These are phyloP conservation scores for Pseudoips prasinana DNA, from an alignment of 2,888 invertebrate genomes.

Conservation along the genomic window DNA sequence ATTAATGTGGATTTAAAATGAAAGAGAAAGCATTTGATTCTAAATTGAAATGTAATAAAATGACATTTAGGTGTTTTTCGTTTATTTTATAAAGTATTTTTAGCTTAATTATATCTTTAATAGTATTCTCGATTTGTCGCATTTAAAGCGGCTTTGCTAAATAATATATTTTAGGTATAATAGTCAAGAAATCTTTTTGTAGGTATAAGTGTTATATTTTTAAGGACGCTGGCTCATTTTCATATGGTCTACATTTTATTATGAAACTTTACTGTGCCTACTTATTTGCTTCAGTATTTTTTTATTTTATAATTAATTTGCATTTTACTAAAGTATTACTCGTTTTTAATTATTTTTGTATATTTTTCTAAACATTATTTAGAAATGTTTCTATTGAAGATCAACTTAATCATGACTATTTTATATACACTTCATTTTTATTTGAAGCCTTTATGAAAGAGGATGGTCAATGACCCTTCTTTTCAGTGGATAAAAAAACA, in stretches of 20 bases:
- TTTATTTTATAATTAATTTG: neutral
- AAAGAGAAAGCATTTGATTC: slow-evolving; percentile 75
- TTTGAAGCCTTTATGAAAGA: too few relatives aligned
- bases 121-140: slow-evolving; percentile 25
- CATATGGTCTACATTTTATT: slow-evolving; percentile 8
- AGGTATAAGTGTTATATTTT: slow-evolving; percentile 38
- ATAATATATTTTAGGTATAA: slow-evolving; percentile 22
- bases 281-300: too few relatives aligned
- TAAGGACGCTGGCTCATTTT: slow-evolving; percentile 51
- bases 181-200: slow-evolving; percentile 34
- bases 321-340: neutral
- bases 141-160: slow-evolving; percentile 33
- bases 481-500: too few relatives aligned
- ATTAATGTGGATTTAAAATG: slow-evolving; percentile 68
- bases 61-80: slow-evolving; percentile 69
- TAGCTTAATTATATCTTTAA: slow-evolving; percentile 34
- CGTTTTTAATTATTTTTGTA: neutral
- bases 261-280: too few relatives aligned
- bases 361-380: neutral
- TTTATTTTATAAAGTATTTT: slow-evolving; percentile 42
- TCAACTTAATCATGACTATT: slow-evolving; percentile 2
- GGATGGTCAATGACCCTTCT: too few relatives aligned
- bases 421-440: too few relatives aligned
- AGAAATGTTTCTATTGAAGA: neutral
- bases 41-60: slow-evolving; percentile 78